Conservation (phyloP, 2,113 vertebrate genomes). For the Probosciger aterrimus region DNA sequence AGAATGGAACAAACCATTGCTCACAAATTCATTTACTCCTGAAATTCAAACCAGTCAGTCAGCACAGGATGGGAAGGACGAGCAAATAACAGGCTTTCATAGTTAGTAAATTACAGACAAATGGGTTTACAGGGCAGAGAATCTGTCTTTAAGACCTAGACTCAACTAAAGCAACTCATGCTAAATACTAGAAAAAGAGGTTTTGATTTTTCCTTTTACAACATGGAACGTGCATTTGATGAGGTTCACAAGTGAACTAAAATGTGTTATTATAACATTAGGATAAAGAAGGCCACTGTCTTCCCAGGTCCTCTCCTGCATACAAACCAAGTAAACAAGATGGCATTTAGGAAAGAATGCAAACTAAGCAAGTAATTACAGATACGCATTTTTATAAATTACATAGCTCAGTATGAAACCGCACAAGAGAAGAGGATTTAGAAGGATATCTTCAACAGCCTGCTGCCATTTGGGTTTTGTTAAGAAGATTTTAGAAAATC, state of each 20-base stretch:
- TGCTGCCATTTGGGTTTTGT: neutral
- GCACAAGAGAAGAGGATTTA: neutral
- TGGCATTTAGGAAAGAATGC: neutral
- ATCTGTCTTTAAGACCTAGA: neutral
- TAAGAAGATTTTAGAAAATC: neutral
- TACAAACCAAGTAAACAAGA: neutral
- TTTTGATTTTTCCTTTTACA: neutral
- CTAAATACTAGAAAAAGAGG: neutral
- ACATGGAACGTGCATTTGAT: neutral
- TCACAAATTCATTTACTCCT: slow-evolving; percentile 34
- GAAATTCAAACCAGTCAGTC: slow-evolving; percentile 46
- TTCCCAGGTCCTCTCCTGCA: neutral
- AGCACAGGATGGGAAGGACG: neutral
- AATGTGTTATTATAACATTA: neutral
- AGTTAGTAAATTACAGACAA: slow-evolving; percentile 2
- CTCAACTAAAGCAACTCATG: neutral
- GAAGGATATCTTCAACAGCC: neutral
- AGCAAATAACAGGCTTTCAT: neutral
- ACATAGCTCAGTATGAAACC: neutral
- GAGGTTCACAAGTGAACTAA: neutral
- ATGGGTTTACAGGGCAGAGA: neutral
- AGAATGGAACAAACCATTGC: slow-evolving; percentile 36
- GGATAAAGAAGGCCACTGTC: neutral
- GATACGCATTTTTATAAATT: neutral
- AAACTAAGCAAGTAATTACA: neutral